Percentiles rank a stretch among this genome's conserved stretches.
Conservation (phyloP, 2,113 vertebrate species). For the Pelmatolapia mariae region DNA sequence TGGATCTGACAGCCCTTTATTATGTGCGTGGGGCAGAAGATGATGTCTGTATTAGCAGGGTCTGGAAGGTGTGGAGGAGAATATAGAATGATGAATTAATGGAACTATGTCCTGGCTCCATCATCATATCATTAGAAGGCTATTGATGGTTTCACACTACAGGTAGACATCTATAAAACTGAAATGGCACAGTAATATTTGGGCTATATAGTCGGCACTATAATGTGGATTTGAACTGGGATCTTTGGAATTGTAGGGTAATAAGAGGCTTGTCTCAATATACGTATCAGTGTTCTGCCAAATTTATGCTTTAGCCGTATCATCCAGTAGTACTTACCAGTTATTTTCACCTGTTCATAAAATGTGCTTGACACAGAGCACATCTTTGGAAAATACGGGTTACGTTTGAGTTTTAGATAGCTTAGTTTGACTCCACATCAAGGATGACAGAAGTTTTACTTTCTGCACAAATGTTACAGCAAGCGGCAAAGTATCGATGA, state of each 20-base stretch:
- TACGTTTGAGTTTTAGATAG: slow-evolving; percentile 32
- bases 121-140: slow-evolving; percentile 67
- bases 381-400: slow-evolving; percentile 48
- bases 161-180: slow-evolving; percentile 56
- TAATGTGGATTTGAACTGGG: neutral
- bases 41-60: slow-evolving; percentile 97
- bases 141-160: slow-evolving; percentile 62
- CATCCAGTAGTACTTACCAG: slow-evolving; percentile 41
- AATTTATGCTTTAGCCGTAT: slow-evolving; percentile 29
- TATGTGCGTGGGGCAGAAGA: slow-evolving; percentile 96
- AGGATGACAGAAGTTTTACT: neutral
- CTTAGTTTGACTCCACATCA: neutral
- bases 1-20: slow-evolving; percentile 99
- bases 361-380: slow-evolving; percentile 35
- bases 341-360: slow-evolving; percentile 56
- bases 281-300: neutral
- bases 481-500: neutral
- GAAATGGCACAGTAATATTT: slow-evolving; percentile 45
- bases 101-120: slow-evolving; percentile 56
- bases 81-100: slow-evolving; percentile 75
- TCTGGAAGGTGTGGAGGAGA: slow-evolving; percentile 80
- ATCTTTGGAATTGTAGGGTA: neutral
- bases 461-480: neutral
- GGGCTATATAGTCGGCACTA: slow-evolving; percentile 26
- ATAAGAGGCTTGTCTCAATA: neutral